These are phyloP conservation scores for Rambutsinella grinnellia DNA, from an alignment of 2,888 invertebrate genomes.

Conservation along the genomic window DNA sequence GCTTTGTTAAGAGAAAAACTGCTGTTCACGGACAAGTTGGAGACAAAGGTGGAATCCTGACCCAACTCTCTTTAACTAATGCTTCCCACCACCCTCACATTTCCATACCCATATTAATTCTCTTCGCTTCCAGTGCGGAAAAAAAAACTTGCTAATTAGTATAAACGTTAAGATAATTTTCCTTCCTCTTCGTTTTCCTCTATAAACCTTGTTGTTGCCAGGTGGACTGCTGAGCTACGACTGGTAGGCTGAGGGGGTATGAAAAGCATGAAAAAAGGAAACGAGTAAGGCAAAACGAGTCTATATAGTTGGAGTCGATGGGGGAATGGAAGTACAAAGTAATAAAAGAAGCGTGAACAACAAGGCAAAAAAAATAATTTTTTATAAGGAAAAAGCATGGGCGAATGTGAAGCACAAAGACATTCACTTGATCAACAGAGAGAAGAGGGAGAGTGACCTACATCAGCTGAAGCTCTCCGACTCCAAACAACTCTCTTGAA, in stretches of 20 bases:
- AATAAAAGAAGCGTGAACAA: neutral
- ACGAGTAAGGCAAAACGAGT: neutral
- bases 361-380: neutral
- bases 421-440: neutral
- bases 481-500: too few relatives aligned
- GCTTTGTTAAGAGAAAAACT: too few relatives aligned
- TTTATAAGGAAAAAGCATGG: neutral
- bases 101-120: too few relatives aligned
- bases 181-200: neutral
- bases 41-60: too few relatives aligned
- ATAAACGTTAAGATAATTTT: too few relatives aligned
- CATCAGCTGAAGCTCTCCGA: neutral
- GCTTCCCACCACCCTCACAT: too few relatives aligned
- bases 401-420: neutral
- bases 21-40: too few relatives aligned
- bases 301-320: neutral
- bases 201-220: conserved; percentile 38
- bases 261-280: conserved; percentile 10
- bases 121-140: too few relatives aligned
- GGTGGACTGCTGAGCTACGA: conserved; percentile 43
- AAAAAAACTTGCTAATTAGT: too few relatives aligned
- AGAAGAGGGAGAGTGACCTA: neutral
- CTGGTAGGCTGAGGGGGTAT: conserved; percentile 11
- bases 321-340: neutral
- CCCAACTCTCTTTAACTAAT: too few relatives aligned